Base-by-base conservation (phyloP, 1,140 invertebrate genomes). In the Chironomus striatipennis region DNA sequence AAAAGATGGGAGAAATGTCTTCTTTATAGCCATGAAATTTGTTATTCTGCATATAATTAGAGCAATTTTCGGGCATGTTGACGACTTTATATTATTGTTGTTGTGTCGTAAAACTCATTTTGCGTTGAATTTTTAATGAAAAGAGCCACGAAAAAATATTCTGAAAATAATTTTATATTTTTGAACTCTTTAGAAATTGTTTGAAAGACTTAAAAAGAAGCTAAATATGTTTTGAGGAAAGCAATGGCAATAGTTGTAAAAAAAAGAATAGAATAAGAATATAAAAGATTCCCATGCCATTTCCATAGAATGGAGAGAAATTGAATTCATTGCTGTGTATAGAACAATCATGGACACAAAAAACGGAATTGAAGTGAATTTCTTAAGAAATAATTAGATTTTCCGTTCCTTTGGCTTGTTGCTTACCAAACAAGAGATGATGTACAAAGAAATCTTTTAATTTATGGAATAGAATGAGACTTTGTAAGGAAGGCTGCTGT, bases 1-100 rank as follows among this genome's bases (percentile, higher is more conserved):
- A 34, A 34, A 34, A 34, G 24, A 34, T 34, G 24, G 24, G 24
- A 34, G 24, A 34, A 34, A 34, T 34, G 24, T 57, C 47, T 15
- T 15, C 43, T 47, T 47, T 15, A 47, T 57, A 34, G 24, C 24
- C 47, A 57, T 57, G 24, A 34, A 34, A 34, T 34, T 34, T 57
- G n/a, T 57, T 57, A 57, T 57, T 57, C 47, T 57, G 47, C 47
- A 57, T 57, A n/a, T 57, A 57, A 57, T 57, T 57, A 57, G 47
- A 57, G 47, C n/a, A 57, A 57, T 57, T 57, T 57, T 57, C 47
- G 47, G 47, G 47, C 47, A 12, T 57, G 47, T n/a, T 57, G 47
- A 12, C 47, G n/a, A 47, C 5, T 34, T n/a, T n/a, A n/a, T n/a
- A 5, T 34, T 34, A 5, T 34, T 34, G 24, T 34, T 34, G 24